A percentile compares a stretch with the other conserved stretches of the same genome.
These are phyloP conservation scores for Macrosteles quadrilineatus DNA, from an alignment of 1,140 invertebrate genomes.

Conservation along the genomic window DNA sequence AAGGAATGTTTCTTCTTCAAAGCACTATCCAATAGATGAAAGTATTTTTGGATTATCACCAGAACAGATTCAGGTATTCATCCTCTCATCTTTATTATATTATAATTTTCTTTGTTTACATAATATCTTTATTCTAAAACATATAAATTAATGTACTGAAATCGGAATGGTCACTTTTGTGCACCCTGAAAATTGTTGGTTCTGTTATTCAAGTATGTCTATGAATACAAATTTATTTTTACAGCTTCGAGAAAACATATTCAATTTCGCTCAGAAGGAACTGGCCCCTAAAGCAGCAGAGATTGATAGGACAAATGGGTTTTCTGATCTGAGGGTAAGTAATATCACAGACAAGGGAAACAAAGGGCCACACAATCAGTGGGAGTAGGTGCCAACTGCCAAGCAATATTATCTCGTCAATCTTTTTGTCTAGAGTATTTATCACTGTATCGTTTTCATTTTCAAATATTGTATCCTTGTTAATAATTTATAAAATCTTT, in stretches of 20 bases:
- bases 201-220: slow-evolving; percentile 32
- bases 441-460: too few species aligned
- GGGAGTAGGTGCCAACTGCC: too few species aligned
- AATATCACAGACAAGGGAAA: too few species aligned
- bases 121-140: neutral
- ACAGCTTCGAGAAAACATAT: slow-evolving; percentile 82
- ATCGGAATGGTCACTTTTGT: neutral
- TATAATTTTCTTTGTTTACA: slow-evolving; percentile 53
- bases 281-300: slow-evolving; percentile 87
- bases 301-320: slow-evolving; percentile 89
- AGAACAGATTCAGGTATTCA: slow-evolving; percentile 80
- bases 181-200: too few species aligned
- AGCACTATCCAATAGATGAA: slow-evolving; percentile 84
- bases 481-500: too few species aligned
- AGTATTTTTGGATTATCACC: slow-evolving; percentile 78
- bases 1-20: slow-evolving; percentile 40
- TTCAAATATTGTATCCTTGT: too few species aligned
- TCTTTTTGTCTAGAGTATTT: too few species aligned
- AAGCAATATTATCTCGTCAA: too few species aligned
- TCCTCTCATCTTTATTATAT: slow-evolving; percentile 31
- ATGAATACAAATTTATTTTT: slow-evolving; percentile 46
- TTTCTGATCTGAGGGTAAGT: slow-evolving; percentile 66
- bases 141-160: slow-evolving; percentile 1
- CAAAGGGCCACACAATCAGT: too few species aligned
- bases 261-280: slow-evolving; percentile 95